phyloP scores from a whole-genome alignment of 1,140 invertebrate genomes.

The Listronotus bonariensis region DNA sequence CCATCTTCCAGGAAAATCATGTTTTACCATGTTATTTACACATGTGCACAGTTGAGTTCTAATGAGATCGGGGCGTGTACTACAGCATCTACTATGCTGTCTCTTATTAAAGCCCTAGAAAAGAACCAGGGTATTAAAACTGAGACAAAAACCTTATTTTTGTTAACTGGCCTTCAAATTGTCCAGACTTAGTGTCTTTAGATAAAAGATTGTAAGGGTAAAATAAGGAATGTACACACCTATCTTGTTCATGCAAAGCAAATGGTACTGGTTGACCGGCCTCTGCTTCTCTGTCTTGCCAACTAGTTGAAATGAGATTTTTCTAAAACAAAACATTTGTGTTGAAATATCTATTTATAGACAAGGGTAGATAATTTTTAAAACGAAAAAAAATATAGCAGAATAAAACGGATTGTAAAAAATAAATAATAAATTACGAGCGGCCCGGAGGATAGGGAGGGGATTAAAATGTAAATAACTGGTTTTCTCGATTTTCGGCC shows the following conservation, averaged over 20 bases:
- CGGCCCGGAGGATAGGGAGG: too few species aligned
- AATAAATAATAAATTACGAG: too few species aligned
- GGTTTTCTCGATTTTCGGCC: too few species aligned
- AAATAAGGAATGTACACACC: constrained; percentile 50
- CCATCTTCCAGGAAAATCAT: constrained; percentile 96
- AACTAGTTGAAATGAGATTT: constrained; percentile 88
- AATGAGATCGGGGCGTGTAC: constrained; percentile 88
- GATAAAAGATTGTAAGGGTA: too few species aligned
- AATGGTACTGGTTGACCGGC: constrained; percentile 78
- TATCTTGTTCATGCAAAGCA: constrained; percentile 94
- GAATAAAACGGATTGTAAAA: too few species aligned
- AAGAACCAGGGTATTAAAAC: neutral
- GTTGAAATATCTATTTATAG: too few species aligned
- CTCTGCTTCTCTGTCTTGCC: constrained; percentile 83
- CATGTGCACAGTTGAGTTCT: constrained; percentile 89
- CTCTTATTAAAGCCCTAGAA: constrained; percentile 76
- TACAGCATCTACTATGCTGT: constrained; percentile 93
- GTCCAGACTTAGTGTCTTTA: neutral
- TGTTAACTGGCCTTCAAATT: neutral
- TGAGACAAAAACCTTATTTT: neutral
- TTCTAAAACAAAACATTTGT: constrained; percentile 65
- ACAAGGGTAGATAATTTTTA: too few species aligned
- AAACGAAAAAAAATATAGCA: too few species aligned
- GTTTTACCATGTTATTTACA: constrained; percentile 90
- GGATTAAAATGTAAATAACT: too few species aligned